Evolutionary conservation across 2,113 vertebrate species (phyloP).

Genomic region (Gasterosteus aculeatus): DNA sequence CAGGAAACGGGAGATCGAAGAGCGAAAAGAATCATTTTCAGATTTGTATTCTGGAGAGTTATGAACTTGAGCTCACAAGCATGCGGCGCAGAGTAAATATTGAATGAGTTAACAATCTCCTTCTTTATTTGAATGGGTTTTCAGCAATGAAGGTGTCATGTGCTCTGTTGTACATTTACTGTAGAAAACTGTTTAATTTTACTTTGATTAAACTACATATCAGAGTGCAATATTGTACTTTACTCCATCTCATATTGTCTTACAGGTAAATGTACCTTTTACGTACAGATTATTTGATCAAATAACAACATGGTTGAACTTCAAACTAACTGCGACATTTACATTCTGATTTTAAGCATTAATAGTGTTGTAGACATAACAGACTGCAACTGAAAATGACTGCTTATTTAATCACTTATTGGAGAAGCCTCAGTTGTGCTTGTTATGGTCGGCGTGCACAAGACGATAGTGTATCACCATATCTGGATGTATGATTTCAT

Average conservation of each 20-base stretch:
- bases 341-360: neutral
- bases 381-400: no score
- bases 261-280: neutral
- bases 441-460: neutral
- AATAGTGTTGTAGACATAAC: neutral
- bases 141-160: neutral
- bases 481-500: neutral
- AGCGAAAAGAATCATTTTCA: slow-evolving; percentile 20
- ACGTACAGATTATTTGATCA: neutral
- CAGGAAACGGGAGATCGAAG: slow-evolving; percentile 34
- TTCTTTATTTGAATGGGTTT: neutral
- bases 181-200: neutral
- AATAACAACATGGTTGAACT: neutral
- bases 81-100: neutral
- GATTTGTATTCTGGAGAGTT: neutral
- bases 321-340: neutral
- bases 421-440: no score
- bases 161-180: neutral
- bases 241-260: neutral
- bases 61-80: neutral
- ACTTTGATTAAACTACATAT: neutral
- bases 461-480: neutral
- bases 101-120: neutral
- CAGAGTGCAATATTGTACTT: neutral
- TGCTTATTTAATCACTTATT: neutral